phyloP scores from a whole-genome alignment of 2,888 invertebrate genomes.

The Drosophila atripex region DNA sequence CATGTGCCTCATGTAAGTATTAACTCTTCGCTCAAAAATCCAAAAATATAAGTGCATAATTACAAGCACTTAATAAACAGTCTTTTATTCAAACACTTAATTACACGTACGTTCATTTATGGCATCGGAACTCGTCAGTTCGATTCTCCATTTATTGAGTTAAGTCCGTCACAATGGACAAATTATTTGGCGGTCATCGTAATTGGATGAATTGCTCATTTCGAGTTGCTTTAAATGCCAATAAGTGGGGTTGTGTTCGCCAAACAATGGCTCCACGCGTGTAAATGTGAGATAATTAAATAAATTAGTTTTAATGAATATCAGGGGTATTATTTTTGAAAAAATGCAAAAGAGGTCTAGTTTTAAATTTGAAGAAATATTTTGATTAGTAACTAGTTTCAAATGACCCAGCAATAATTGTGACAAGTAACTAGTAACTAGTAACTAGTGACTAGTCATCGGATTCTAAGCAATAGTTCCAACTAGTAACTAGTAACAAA shows the following conservation, averaged over 20 bases:
- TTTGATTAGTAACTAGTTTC: no score
- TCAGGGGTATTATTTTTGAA: not conserved
- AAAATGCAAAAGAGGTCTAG: not conserved
- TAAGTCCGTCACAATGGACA: not conserved
- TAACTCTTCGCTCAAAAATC: not conserved
- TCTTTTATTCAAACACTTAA: not conserved
- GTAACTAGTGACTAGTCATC: not conserved
- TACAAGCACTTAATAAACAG: no score
- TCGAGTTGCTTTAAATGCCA: not conserved
- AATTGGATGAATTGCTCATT: not conserved
- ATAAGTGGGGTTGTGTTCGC: not conserved
- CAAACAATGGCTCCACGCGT: not conserved
- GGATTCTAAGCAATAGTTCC: no score
- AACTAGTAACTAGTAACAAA: not conserved
- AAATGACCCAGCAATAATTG: no score
- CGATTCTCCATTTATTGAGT: not conserved
- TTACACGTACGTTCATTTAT: not conserved
- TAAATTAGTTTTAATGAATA: not conserved
- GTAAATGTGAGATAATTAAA: not conserved
- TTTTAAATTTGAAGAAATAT: no score
- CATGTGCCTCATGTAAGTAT: constrained; percentile 85
- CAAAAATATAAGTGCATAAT: not conserved
- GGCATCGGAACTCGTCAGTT: not conserved
- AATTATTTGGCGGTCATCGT: not conserved
- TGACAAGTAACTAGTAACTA: not conserved